Base-by-base conservation (phyloP, 2,888 invertebrate species). In the Mimachlamys varia region DNA sequence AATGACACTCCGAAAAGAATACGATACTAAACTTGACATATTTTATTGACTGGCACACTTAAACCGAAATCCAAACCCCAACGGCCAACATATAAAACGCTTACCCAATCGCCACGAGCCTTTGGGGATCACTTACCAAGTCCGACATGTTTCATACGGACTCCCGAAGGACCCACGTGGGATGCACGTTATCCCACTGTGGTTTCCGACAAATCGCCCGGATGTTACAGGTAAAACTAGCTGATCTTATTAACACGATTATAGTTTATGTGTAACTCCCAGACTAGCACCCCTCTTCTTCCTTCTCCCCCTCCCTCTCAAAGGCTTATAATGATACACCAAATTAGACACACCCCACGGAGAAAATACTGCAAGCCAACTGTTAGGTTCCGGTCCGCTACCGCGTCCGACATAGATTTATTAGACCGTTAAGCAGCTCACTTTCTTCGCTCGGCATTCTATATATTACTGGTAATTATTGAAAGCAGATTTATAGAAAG, bases 271-370 rank as follows among this genome's bases (percentile, higher is more conserved):
- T 12, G 76, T 76, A 76, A 33, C 33, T 27, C 76, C 33, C 33
- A 33, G 76, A 19, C 76, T 27, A 27, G 76, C 33, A 27, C 17
- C 33, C 76, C 27, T 33, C 76, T 15, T 33, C 27, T 76, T 76
- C 76, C 58, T 58, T 58, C 58, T 58, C 58, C 19, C 53, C 50
- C 62, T 27, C n/a, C n/a, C 62, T 76, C 76, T 76, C 76, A 27
- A 76, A 33, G 10, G 27, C 76, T 76, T 76, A 76, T 76, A 76
- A 76, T 33, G 76, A 76, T 76, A 76, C 76, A 76, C 22, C 76
- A 33, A 76, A 76, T 76, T 76, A 76, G 76, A 76, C 76, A 76
- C 76, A 76, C 76, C 76, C 76, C 76, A 76, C 76, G 76, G 33
- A 22, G 76, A 76, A 76, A 76, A 76, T 76, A 12, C 76, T 22